phyloP scores from a whole-genome alignment of 1,140 invertebrate species.

The Drosophila ironensis region DNA sequence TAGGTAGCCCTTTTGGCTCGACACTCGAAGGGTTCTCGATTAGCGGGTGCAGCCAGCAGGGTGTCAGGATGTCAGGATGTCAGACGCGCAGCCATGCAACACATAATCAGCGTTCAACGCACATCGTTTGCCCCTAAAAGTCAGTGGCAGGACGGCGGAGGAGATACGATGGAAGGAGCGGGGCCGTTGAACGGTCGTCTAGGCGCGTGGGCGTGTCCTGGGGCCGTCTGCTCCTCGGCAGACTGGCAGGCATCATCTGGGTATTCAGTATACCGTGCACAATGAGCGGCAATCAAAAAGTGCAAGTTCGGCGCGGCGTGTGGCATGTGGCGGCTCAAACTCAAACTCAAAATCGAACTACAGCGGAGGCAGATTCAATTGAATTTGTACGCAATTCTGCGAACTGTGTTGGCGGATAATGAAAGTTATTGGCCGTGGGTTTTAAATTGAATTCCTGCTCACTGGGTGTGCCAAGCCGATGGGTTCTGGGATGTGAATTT shows the following conservation, averaged over 20 bases:
- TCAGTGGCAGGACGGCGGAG: neutral
- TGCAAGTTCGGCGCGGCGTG: conserved; percentile 17
- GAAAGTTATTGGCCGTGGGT: conserved; percentile 20
- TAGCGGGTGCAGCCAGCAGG: conserved; percentile 23
- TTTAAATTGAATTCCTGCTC: conserved; percentile 3
- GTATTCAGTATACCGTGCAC: conserved; percentile 3
- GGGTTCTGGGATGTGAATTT: neutral
- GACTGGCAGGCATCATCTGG: conserved; percentile 16
- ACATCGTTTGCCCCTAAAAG: neutral
- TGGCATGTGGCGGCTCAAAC: too few species aligned
- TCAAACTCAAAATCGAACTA: conserved; percentile 8
- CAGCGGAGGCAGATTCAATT: conserved; percentile 31
- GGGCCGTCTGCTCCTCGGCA: conserved; percentile 20
- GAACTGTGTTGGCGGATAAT: conserved; percentile 31
- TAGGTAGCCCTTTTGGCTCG: neutral
- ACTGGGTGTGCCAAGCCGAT: conserved; percentile 14
- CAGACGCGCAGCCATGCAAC: conserved; percentile 40
- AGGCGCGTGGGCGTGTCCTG: conserved; percentile 23
- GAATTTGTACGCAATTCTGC: conserved; percentile 20
- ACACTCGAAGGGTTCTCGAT: neutral
- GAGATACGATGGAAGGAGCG: too few species aligned
- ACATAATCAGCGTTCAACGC: conserved; percentile 22
- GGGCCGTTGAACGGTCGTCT: conserved; percentile 13
- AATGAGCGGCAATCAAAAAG: conserved; percentile 44
- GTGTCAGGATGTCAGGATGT: conserved; percentile 23